These are phyloP conservation scores for Tupaia tana DNA, from an alignment of 2,113 vertebrate genomes.

Conservation along the genomic window DNA sequence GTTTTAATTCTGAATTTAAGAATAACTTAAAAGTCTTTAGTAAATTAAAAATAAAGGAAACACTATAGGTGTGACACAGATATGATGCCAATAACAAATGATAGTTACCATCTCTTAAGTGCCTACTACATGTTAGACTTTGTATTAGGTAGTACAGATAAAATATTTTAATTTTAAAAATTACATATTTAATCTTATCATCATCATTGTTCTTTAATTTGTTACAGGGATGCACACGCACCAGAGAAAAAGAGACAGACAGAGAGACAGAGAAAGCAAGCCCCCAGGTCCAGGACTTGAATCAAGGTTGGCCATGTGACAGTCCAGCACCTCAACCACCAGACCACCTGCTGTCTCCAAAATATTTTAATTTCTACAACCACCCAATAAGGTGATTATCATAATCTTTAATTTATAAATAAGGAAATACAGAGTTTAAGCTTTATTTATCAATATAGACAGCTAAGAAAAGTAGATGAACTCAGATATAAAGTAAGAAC, in stretches of 20 bases:
- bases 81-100: not conserved
- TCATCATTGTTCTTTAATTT: no score
- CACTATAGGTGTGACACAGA: not conserved
- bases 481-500: not conserved
- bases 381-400: constrained; percentile 38
- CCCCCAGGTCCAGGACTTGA: no score
- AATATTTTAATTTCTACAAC: not conserved
- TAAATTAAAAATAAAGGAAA: constrained; percentile 20
- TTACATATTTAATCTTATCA: no score
- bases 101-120: not conserved
- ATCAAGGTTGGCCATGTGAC: no score
- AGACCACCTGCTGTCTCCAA: no score
- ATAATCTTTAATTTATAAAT: constrained; percentile 52
- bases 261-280: no score
- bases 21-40: not conserved
- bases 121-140: not conserved
- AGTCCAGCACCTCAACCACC: no score
- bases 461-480: constrained; percentile 29
- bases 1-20: constrained; percentile 27
- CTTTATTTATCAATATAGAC: constrained; percentile 42
- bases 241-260: no score
- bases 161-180: not conserved
- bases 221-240: no score
- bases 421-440: constrained; percentile 25
- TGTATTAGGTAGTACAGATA: not conserved